Conservation (phyloP, 1,140 invertebrate species). For the Drosophila willistoni region DNA sequence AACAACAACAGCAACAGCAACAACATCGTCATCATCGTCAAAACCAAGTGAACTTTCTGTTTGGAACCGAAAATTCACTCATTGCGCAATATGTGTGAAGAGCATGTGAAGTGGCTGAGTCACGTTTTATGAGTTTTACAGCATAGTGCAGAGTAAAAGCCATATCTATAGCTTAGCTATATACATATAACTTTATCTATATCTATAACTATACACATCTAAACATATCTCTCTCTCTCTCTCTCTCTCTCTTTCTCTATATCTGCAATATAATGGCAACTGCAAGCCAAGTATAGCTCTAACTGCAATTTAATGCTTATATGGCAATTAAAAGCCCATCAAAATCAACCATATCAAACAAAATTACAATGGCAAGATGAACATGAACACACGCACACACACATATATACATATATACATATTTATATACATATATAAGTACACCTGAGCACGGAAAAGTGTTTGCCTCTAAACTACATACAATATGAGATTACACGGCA, state of each 20-base stretch:
- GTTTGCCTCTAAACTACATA: conserved; percentile 33
- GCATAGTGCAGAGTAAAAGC: conserved; percentile 12
- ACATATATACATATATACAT: not conserved
- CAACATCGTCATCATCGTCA: not conserved
- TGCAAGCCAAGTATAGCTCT: conserved; percentile 15
- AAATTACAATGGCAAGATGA: conserved; percentile 12
- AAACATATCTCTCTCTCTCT: not conserved
- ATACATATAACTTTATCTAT: too few relatives aligned
- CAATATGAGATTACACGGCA: conserved; percentile 20
- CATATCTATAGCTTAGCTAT: not conserved
- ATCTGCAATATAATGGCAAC: not conserved
- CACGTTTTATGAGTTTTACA: conserved; percentile 17
- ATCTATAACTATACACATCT: not conserved
- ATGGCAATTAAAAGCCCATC: conserved; percentile 64
- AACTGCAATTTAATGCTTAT: conserved; percentile 24
- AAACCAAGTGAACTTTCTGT: conserved; percentile 11
- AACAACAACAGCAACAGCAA: not conserved
- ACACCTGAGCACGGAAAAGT: conserved; percentile 15
- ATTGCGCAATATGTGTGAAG: conserved; percentile 37
- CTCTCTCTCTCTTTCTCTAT: not conserved
- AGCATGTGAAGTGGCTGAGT: conserved; percentile 16
- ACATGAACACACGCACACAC: conserved; percentile 21
- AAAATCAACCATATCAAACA: conserved; percentile 23
- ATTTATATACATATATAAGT: not conserved
- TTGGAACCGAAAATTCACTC: conserved; percentile 11